Base-by-base conservation (phyloP, 2,797 vertebrate genomes). In the Cyprinella venusta region DNA sequence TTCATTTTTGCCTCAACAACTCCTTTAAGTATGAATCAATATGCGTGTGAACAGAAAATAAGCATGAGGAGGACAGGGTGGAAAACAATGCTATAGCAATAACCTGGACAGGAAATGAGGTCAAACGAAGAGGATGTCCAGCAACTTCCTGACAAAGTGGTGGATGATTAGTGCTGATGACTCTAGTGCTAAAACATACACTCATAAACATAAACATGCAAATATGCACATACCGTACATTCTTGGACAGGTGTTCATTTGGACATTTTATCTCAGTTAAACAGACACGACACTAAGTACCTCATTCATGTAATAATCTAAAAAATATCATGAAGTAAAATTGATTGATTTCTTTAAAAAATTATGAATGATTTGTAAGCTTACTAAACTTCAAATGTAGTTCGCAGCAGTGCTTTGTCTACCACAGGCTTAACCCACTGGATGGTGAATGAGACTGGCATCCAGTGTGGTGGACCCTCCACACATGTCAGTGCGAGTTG, bases 41-140 rank as follows among this genome's bases (percentile, higher is more conserved):
- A 88, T 91, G 92, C 88, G 89, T 93, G 93, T 94, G 93, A 93
- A 93, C 89, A 81, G 82, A 89, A 87, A 85, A 84, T 80, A 83
- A 78, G 88, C 87, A 80, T 70, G 64, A 75, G 82, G 88, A 92
- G 94, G 93, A 94, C 94, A 92, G 92, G 92, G 88, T 90, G 63
- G 91, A 88, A 93, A 94, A 95, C 94, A 95, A 93, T 89, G 89
- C 90, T 86, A 89, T 80, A 86, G 86, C 86, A 89, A 92, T 91
- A 92, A 92, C 91, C 74, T 67, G 81, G 84, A 90, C 65, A 81
- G 94, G 94, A 95, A 94, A 92, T 91, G 88, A 90, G 89, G 93
- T 95, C 92, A 92, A 94, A 90, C 86, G 91, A 94, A 91, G 87
- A 92, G 94, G 95, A 95, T 94, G 92, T 91, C 88, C 75, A 86